Conservation (phyloP, 1,140 invertebrate species). For the Rhagoletis pomonella region DNA sequence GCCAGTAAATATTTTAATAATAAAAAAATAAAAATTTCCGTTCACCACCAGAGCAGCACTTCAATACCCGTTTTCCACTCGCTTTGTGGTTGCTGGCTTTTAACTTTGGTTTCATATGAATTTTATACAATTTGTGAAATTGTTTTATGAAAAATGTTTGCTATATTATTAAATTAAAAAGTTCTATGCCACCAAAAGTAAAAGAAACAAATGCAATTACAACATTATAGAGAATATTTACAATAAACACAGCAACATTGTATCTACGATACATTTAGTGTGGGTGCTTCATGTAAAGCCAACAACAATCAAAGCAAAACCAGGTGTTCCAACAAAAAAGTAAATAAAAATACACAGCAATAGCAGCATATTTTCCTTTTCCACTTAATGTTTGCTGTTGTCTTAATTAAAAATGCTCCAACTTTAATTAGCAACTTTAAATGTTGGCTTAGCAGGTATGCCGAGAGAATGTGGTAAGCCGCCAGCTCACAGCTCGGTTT, state of each 20-base stretch:
- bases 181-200: neutral
- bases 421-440: slow-evolving; percentile 51
- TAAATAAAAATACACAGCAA: too few relatives aligned
- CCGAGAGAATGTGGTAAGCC: slow-evolving; percentile 30
- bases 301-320: slow-evolving; percentile 31
- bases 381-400: neutral
- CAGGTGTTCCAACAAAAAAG: slow-evolving; percentile 51
- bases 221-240: too few relatives aligned
- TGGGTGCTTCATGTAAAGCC: neutral
- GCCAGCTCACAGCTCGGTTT: slow-evolving; percentile 5
- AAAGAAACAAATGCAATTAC: neutral
- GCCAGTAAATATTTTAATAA: neutral
- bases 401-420: slow-evolving; percentile 49
- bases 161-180: slow-evolving; percentile 51
- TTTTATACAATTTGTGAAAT: slow-evolving; percentile 37
- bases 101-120: slow-evolving; percentile 45
- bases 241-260: slow-evolving; percentile 11
- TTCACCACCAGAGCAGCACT: neutral
- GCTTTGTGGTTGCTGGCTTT: slow-evolving; percentile 18
- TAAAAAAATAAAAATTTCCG: neutral
- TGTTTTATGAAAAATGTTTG: slow-evolving; percentile 50
- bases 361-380: slow-evolving; percentile 37
- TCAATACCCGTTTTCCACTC: too few relatives aligned
- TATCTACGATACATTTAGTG: neutral
- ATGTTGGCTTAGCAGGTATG: slow-evolving; percentile 45